Conservation (phyloP, 2,113 vertebrate genomes). For the Apodemus speciosus region DNA sequence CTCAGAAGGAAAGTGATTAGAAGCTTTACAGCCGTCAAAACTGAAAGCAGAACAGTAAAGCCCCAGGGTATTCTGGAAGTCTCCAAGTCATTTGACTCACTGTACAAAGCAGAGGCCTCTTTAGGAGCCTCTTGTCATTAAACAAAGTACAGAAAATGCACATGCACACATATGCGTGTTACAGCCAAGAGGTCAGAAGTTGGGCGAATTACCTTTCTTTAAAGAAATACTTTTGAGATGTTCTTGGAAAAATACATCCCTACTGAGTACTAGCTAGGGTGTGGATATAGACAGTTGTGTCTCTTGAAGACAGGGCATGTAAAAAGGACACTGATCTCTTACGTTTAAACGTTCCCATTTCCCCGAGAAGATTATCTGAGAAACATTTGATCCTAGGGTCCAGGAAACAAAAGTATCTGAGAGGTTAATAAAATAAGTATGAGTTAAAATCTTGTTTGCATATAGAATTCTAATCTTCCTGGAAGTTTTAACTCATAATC, state of each 20-base stretch:
- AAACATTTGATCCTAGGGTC: slow-evolving; percentile 17
- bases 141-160: slow-evolving; percentile 35
- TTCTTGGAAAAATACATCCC: slow-evolving; percentile 38
- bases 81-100: slow-evolving; percentile 57
- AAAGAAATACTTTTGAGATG: slow-evolving; percentile 52
- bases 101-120: not conserved
- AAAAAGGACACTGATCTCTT: slow-evolving; percentile 31
- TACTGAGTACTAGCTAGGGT: slow-evolving; percentile 25
- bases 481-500: slow-evolving; percentile 63
- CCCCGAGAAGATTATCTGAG: not conserved
- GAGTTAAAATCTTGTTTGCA: slow-evolving; percentile 49
- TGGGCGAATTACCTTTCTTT: slow-evolving; percentile 26
- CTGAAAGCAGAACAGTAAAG: slow-evolving; percentile 36
- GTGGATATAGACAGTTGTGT: not conserved
- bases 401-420: slow-evolving; percentile 44
- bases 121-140: slow-evolving; percentile 4
- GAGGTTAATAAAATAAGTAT: slow-evolving; percentile 21
- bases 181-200: slow-evolving; percentile 40
- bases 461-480: slow-evolving; percentile 51
- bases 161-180: not conserved
- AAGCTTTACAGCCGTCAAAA: slow-evolving; percentile 59
- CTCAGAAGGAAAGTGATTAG: slow-evolving; percentile 59
- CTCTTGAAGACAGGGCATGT: not conserved
- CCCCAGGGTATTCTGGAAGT: slow-evolving; percentile 45
- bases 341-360: slow-evolving; percentile 18